These are phyloP conservation scores for Arothron firmamentum DNA, from an alignment of 2,113 vertebrate species.

Conservation along the genomic window DNA sequence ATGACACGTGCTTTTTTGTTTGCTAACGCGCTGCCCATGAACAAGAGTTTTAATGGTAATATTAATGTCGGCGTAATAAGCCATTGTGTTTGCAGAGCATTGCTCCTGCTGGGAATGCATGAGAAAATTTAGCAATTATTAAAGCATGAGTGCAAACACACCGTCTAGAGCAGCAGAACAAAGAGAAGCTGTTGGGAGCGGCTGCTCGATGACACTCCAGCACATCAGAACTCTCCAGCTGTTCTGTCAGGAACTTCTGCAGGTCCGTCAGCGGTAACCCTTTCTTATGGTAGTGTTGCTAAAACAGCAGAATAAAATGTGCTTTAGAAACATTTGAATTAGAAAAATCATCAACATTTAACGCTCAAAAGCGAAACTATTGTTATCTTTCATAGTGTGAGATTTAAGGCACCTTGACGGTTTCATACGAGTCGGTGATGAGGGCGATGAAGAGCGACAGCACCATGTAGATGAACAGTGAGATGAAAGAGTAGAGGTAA, in stretches of 20 bases:
- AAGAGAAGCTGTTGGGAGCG: conserved; percentile 22
- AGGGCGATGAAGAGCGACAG: conserved; percentile 98
- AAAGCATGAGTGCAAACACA: conserved; percentile 39
- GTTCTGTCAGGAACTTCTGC: conserved; percentile 82
- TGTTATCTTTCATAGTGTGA: neutral
- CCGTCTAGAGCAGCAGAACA: conserved; percentile 80
- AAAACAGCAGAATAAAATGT: neutral
- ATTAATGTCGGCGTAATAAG: neutral
- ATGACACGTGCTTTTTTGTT: neutral
- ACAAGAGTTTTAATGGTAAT: neutral
- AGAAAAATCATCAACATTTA: neutral
- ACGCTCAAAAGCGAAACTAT: neutral
- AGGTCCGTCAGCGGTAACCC: conserved; percentile 89
- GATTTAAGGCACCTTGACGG: conserved; percentile 84
- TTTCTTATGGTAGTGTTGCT: conserved; percentile 85
- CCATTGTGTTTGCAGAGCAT: conserved; percentile 1
- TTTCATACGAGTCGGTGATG: conserved; percentile 94
- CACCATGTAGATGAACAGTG: conserved; percentile 97
- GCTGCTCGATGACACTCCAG: conserved; percentile 52
- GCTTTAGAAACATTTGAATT: too few relatives aligned
- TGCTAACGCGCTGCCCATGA: neutral
- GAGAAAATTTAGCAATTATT: neutral
- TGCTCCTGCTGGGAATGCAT: neutral
- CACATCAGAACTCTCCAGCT: conserved; percentile 40
- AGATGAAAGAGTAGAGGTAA: conserved; percentile 96